Base-by-base conservation (phyloP, 2,888 invertebrate species). In the Trichogramma dendrolimi region DNA sequence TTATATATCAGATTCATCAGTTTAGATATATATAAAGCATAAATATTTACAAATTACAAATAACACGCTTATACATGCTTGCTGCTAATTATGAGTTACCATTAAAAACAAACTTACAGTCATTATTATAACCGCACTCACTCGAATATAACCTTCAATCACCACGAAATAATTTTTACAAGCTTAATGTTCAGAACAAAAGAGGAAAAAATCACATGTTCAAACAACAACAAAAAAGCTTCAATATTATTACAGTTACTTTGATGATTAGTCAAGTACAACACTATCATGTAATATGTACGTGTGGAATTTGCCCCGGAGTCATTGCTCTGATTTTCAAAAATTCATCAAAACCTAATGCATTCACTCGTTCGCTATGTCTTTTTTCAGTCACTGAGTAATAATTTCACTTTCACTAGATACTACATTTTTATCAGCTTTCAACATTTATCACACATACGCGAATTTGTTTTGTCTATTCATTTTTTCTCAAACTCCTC, bases 21-120 rank as follows among this genome's bases (percentile, higher is more conserved):
- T 72, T 68, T 70, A 70, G 69, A 69, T 71, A 70, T 74, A 73
- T 73, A 75, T 75, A 74, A 73, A 74, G 74, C 72, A 76, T 75
- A 78, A 76, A 72, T 74, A 78, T 78, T 72, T 78, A 78, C 77
- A 78, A 27, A 27, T 27, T 27, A 27, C 27, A 27, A 27, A 27
- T 27, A 27, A 27, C 27, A 27, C 27, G 27, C 27, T 27, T 27
- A 27, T 72, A 71, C 77, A 75, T 71, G 71, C 76, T 74, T 74
- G 58, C 57, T 54, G 10, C 8, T 46, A 46, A 27, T 27, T 27
- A 27, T 27, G 27, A 27, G 27, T 27, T 27, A 27, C 27, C 27
- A 27, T 27, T 73, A 71, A 71, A 72, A 75, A 76, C 73, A 76
- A 76, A 73, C 72, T 71, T 71, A 68, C 71, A 68, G 64, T 71